Percentiles rank a stretch among this genome's conserved stretches.
Conservation (phyloP, 1,140 invertebrate species). For the Drosophila arawakana region DNA sequence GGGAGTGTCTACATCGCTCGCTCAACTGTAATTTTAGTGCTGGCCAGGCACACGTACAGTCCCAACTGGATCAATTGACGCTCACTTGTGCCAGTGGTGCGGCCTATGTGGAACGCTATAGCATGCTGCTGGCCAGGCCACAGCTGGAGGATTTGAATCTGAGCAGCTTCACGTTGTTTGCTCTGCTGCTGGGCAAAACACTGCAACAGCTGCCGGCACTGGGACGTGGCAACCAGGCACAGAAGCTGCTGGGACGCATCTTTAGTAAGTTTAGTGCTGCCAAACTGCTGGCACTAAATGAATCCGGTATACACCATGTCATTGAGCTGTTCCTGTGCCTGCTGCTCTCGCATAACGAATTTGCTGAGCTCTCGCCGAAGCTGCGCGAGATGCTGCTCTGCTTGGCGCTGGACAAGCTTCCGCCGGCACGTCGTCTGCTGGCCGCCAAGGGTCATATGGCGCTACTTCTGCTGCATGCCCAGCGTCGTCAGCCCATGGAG, state of each 20-base stretch:
- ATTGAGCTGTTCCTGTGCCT: slow-evolving; percentile 78
- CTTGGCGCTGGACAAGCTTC: slow-evolving; percentile 70
- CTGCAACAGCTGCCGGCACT: slow-evolving; percentile 36
- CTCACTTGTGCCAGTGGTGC: slow-evolving; percentile 56
- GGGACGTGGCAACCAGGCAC: slow-evolving; percentile 54
- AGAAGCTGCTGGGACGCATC: slow-evolving; percentile 81
- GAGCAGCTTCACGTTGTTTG: slow-evolving; percentile 74
- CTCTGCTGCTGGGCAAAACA: slow-evolving; percentile 69
- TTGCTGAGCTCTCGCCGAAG: slow-evolving; percentile 63
- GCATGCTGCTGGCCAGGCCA: slow-evolving; percentile 36
- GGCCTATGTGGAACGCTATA: slow-evolving; percentile 73
- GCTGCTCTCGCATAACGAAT: slow-evolving; percentile 55
- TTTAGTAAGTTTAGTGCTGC: slow-evolving; percentile 79
- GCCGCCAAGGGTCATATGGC: slow-evolving; percentile 81
- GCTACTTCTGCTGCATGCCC: slow-evolving; percentile 66
- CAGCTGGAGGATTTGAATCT: slow-evolving; percentile 72
- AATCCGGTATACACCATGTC: slow-evolving; percentile 80
- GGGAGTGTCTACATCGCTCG: slow-evolving; percentile 80
- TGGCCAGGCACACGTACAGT: slow-evolving; percentile 28
- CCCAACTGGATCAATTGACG: slow-evolving; percentile 61
- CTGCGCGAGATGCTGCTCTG: slow-evolving; percentile 72
- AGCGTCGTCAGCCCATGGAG: slow-evolving; percentile 52
- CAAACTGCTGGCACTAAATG: slow-evolving; percentile 78
- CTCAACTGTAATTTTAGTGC: slow-evolving; percentile 70
- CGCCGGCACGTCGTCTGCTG: slow-evolving; percentile 51